A percentile compares a stretch with the other conserved stretches of the same genome.
phyloP scores from a whole-genome alignment of 2,113 vertebrate species.

The Craseonycteris thonglongyai region DNA sequence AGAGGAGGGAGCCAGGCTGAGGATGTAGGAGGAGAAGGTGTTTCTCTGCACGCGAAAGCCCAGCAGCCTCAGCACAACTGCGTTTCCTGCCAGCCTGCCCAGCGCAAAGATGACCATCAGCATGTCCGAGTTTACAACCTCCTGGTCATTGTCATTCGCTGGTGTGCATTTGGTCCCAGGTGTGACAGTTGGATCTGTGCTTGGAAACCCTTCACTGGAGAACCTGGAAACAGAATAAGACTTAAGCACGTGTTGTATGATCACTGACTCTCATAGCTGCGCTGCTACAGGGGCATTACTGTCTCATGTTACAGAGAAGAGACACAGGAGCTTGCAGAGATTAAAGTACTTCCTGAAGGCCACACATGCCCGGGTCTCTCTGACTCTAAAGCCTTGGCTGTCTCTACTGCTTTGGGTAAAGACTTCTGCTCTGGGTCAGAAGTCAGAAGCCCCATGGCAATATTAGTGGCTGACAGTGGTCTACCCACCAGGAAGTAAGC shows the following conservation, averaged over 20 bases:
- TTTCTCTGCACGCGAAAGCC: neutral
- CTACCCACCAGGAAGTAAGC: neutral
- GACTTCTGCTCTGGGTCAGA: neutral
- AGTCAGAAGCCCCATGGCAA: neutral
- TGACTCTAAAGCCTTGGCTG: neutral
- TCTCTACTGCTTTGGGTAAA: neutral
- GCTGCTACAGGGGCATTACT: accelerated
- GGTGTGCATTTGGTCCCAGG: neutral
- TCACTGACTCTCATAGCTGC: neutral
- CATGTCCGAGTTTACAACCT: neutral
- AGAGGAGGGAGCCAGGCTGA: conserved; percentile 1
- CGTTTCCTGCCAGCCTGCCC: neutral
- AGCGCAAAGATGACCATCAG: neutral
- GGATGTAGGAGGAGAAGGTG: neutral
- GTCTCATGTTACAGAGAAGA: neutral
- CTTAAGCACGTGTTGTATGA: accelerated
- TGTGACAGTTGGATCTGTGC: neutral
- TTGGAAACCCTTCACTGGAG: neutral
- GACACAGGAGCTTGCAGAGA: neutral
- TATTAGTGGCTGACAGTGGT: neutral
- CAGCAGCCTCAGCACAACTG: neutral
- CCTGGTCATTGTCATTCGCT: neutral
- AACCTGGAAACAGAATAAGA: neutral
- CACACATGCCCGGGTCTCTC: neutral
- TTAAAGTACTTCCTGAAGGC: neutral